Conservation (phyloP, 1,140 invertebrate genomes). For the Anadara kagoshimensis region DNA sequence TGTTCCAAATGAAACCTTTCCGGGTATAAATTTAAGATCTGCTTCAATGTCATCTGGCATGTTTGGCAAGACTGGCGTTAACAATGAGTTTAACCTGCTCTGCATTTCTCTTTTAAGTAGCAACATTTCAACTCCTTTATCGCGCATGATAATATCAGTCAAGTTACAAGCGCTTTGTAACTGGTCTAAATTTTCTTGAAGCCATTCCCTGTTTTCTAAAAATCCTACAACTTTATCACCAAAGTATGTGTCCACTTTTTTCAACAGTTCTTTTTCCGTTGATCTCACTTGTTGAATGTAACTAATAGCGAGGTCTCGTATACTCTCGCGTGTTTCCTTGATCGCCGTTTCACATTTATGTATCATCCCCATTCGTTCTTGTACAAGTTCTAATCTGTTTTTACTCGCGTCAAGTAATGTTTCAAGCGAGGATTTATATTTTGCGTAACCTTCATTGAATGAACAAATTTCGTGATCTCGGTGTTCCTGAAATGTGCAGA, state of each 20-base stretch:
- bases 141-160: constrained; percentile 70
- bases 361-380: constrained; percentile 59
- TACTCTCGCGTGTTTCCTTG: constrained; percentile 66
- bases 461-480: constrained; percentile 72
- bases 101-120: constrained; percentile 71
- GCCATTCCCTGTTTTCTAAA: constrained; percentile 62
- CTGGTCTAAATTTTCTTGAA: constrained; percentile 68
- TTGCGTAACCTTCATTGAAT: constrained; percentile 68
- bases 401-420: constrained; percentile 58
- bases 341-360: constrained; percentile 62
- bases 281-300: constrained; percentile 68
- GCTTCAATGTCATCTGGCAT: constrained; percentile 47
- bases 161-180: constrained; percentile 69
- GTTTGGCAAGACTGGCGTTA: constrained; percentile 51
- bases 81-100: constrained; percentile 62
- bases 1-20: constrained; percentile 59
- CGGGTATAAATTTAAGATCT: constrained; percentile 61
- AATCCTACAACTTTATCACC: constrained; percentile 65
- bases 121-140: constrained; percentile 71
- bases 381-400: constrained; percentile 50
- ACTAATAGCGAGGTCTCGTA: constrained; percentile 68
- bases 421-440: constrained; percentile 64
- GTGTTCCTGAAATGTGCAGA: constrained; percentile 73
- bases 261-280: constrained; percentile 63
- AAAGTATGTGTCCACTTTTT: constrained; percentile 64